Conservation (phyloP, 1,140 invertebrate species). For the Contarinia nasturtii region DNA sequence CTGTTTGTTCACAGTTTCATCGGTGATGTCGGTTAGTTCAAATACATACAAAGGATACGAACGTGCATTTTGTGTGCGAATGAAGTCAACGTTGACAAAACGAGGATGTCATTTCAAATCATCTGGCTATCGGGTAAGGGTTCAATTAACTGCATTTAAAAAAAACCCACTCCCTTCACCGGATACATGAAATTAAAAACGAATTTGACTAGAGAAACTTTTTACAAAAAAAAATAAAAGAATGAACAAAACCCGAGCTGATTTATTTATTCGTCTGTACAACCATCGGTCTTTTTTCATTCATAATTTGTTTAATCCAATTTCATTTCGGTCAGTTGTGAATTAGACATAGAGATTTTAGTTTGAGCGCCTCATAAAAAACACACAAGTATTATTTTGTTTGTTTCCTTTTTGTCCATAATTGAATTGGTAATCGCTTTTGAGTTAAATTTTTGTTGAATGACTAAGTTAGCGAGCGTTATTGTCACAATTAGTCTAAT, state of each 20-base stretch:
- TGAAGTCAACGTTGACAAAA: conserved; percentile 96
- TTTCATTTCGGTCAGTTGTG: neutral
- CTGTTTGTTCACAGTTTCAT: conserved; percentile 49
- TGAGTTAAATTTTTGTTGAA: neutral
- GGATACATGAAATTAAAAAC: no score
- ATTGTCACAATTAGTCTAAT: neutral
- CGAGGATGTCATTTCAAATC: conserved; percentile 95
- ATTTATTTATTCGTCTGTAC: no score
- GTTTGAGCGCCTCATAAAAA: neutral
- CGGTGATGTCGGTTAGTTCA: conserved; percentile 61
- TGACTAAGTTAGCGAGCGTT: neutral
- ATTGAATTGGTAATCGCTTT: neutral
- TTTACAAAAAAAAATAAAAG: neutral
- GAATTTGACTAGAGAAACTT: neutral
- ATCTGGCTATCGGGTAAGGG: conserved; percentile 87
- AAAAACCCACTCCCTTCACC: no score
- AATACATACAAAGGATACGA: conserved; percentile 70
- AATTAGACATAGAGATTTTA: neutral
- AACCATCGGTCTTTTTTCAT: no score
- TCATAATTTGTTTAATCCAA: neutral
- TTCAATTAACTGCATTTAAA: neutral
- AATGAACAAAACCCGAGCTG: neutral
- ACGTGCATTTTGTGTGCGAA: conserved; percentile 83
- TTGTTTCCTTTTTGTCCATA: no score
- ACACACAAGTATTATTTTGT: no score